Conservation (phyloP, 2,797 vertebrate genomes). For the Periophthalmus magnuspinnatus region DNA sequence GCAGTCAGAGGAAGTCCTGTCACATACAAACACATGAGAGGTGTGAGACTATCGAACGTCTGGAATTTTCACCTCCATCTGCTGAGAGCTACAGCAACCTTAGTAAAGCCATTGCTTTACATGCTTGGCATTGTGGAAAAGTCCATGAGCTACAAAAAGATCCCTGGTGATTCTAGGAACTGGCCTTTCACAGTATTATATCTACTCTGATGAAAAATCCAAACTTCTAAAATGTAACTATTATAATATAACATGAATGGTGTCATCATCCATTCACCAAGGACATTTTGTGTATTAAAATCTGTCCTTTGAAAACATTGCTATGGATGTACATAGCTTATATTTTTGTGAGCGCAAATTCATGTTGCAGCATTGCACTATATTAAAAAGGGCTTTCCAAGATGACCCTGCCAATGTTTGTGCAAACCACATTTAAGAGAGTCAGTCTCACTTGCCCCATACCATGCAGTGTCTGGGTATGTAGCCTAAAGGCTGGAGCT, state of each 20-base stretch:
- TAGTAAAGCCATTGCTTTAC: too few species aligned
- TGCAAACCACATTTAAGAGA: slow-evolving; percentile 12
- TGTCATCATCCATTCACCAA: neutral
- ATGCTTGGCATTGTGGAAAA: too few species aligned
- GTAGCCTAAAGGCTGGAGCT: slow-evolving; percentile 4
- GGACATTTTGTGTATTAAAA: neutral
- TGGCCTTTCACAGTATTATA: too few species aligned
- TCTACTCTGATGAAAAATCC: neutral
- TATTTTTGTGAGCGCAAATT: neutral
- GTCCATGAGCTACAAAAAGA: too few species aligned
- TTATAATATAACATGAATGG: neutral
- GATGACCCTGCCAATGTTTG: neutral
- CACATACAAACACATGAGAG: too few species aligned
- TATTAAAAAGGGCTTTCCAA: too few species aligned
- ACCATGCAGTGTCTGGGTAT: neutral
- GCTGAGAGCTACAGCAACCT: slow-evolving; percentile 13
- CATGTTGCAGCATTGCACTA: neutral
- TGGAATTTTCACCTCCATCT: slow-evolving; percentile 46
- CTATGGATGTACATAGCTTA: neutral
- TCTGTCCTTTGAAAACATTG: neutral
- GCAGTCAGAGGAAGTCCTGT: too few species aligned
- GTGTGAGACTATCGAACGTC: slow-evolving; percentile 25
- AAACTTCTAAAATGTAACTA: neutral
- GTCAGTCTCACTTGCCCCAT: neutral
- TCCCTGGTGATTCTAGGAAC: too few species aligned